Evolutionary conservation across 1,140 invertebrate species (phyloP).

Genomic region (Rhagoletis pomonella): DNA sequence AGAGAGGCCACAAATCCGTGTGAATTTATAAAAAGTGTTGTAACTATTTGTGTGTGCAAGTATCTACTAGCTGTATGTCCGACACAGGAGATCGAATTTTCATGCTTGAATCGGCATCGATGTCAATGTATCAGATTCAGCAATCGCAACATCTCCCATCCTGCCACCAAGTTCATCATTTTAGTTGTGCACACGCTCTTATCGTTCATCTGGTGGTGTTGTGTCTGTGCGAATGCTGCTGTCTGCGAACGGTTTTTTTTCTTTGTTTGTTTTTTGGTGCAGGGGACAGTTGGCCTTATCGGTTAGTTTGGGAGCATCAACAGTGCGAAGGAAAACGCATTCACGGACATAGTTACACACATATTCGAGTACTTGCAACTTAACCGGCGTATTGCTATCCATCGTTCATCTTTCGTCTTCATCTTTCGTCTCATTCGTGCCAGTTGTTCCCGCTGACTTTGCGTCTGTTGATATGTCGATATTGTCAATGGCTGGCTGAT

Average conservation of each 20-base stretch:
- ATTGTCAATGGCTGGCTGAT: background rate
- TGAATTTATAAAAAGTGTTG: background rate
- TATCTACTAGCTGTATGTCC: background rate
- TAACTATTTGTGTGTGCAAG: background rate
- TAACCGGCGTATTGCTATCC: too few relatives aligned
- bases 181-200: background rate
- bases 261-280: background rate
- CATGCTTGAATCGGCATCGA: background rate
- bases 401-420: background rate
- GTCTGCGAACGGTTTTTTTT: background rate
- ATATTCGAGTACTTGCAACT: too few relatives aligned
- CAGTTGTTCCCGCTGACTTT: background rate
- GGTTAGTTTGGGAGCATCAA: too few relatives aligned
- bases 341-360: too few relatives aligned
- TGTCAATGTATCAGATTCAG: background rate
- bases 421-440: background rate
- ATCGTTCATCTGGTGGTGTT: background rate
- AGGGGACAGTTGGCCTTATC: too few relatives aligned
- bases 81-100: background rate
- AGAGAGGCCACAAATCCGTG: background rate
- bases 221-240: too few relatives aligned
- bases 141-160: background rate
- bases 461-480: background rate
- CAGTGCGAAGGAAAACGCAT: too few relatives aligned
- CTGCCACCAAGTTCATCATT: background rate